These are phyloP conservation scores for Actinia equina DNA, from an alignment of 64 coral and sea anemone genomes.

Conservation along the genomic window DNA sequence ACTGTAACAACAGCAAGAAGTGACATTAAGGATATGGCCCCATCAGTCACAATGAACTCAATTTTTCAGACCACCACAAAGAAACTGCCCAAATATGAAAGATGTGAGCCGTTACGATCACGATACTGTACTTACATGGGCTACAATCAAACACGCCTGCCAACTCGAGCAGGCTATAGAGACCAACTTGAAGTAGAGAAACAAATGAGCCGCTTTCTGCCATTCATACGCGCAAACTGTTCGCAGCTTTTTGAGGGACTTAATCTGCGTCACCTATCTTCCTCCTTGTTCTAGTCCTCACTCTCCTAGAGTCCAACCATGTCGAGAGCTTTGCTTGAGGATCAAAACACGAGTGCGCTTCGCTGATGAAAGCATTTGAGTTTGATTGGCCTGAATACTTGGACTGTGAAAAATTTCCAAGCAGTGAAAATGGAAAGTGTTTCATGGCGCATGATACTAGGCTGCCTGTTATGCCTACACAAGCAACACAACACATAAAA, in stretches of 20 bases:
- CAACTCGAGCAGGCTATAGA: background rate
- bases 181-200: conserved; percentile 20
- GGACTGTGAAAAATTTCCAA: conserved; percentile 31
- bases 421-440: background rate
- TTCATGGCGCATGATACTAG: background rate
- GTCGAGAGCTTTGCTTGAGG: conserved; percentile 44
- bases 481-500: background rate
- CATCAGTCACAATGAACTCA: background rate
- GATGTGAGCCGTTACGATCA: conserved; percentile 26
- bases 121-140: conserved; percentile 43
- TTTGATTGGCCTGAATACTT: conserved; percentile 27
- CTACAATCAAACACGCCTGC: conserved; percentile 23
- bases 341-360: conserved; percentile 22
- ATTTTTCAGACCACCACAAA: background rate
- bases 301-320: conserved; percentile 8
- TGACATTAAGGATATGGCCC: background rate
- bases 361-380: background rate
- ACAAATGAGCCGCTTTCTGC: conserved; percentile 7
- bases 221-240: conserved; percentile 34
- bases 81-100: background rate
- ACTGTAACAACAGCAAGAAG: background rate
- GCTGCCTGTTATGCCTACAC: background rate
- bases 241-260: conserved; percentile 16
- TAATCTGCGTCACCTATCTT: conserved; percentile 37
- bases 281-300: background rate